A percentile compares a stretch with the other conserved stretches of the same genome.
Evolutionary conservation across 2,888 invertebrate genomes (phyloP).

Genomic region (Zygothrica quintamaculata): DNA sequence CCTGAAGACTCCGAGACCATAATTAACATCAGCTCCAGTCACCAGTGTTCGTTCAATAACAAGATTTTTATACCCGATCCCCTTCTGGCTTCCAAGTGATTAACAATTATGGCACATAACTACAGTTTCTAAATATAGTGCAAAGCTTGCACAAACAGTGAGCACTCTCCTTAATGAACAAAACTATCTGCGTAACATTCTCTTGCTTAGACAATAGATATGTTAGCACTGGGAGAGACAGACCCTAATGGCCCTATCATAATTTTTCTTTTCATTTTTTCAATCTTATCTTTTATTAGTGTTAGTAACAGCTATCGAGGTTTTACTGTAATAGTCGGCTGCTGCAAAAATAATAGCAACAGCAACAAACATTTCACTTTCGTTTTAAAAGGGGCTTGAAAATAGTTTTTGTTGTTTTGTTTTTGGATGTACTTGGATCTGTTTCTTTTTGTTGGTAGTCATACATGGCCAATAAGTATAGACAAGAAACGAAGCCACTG

Average conservation of each 20-base stretch:
- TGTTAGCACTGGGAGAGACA: too few relatives aligned
- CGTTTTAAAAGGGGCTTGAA: conserved; percentile 58
- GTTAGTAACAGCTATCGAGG: too few relatives aligned
- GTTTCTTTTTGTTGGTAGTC: conserved; percentile 6
- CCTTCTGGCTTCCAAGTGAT: conserved; percentile 6
- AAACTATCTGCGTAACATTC: too few relatives aligned
- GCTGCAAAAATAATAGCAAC: conserved; percentile 33
- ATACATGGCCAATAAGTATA: conserved; percentile 32
- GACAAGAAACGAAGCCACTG: conserved; percentile 42
- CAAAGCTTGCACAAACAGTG: conserved; percentile 29
- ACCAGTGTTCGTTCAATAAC: not conserved
- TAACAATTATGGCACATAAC: conserved; percentile 49
- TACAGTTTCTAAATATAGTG: conserved; percentile 56
- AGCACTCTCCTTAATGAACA: conserved; percentile 13
- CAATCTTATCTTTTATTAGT: too few relatives aligned
- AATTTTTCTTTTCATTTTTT: too few relatives aligned
- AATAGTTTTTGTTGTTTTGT: conserved; percentile 26
- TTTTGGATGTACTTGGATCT: conserved; percentile 6
- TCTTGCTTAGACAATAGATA: too few relatives aligned
- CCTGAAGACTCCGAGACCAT: conserved; percentile 26
- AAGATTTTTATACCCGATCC: conserved; percentile 5
- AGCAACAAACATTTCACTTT: conserved; percentile 69
- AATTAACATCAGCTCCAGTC: conserved; percentile 38
- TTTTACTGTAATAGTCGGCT: conserved; percentile 48
- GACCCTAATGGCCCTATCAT: too few relatives aligned